Conservation (phyloP, 2,113 vertebrate species). For the Callorhinus ursinus region DNA sequence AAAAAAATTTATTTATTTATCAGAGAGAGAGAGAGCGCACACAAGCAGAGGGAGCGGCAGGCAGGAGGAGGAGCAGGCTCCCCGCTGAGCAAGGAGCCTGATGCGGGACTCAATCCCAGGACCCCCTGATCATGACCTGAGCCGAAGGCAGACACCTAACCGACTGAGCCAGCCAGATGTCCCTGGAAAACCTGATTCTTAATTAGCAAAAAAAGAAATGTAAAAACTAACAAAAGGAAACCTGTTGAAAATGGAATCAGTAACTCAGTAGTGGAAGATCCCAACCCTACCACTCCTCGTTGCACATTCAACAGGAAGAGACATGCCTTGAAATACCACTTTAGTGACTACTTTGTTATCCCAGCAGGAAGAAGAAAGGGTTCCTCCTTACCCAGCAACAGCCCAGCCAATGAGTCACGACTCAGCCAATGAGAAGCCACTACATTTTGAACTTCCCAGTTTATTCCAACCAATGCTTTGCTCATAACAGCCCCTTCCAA, state of each 20-base stretch:
- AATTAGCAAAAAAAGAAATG: not conserved
- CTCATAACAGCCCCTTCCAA: not conserved
- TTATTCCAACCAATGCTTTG: not conserved
- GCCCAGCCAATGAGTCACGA: not conserved
- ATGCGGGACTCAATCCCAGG: accelerated
- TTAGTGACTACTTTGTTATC: not conserved
- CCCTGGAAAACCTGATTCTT: not conserved
- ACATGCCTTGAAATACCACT: not conserved
- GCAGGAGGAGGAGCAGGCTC: not conserved
- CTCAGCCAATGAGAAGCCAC: not conserved
- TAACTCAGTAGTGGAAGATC: not conserved
- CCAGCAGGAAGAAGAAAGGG: not conserved
- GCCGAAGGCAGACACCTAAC: not conserved
- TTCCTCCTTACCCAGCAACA: not conserved
- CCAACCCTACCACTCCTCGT: not conserved
- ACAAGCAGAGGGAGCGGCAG: not conserved
- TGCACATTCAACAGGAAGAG: not conserved
- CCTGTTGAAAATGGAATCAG: not conserved
- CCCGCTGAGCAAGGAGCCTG: not conserved
- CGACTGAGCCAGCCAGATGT: not conserved
- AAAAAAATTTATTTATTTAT: not conserved
- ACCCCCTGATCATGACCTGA: accelerated
- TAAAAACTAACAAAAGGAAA: not conserved
- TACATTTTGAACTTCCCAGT: not conserved
- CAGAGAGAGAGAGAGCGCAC: not conserved